Conservation (phyloP, 2,888 invertebrate species). For the Phortica magna region DNA sequence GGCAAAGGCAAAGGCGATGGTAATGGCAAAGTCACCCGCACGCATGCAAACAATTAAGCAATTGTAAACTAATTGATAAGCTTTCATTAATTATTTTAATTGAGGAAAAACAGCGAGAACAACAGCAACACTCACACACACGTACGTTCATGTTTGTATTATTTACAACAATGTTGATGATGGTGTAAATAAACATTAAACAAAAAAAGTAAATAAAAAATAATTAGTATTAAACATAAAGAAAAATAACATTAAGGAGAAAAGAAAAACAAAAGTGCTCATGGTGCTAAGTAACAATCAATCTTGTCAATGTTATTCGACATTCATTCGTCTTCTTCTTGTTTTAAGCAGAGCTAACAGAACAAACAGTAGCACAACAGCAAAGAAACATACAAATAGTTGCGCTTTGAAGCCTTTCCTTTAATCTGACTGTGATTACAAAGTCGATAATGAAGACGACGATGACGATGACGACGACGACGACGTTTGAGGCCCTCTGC, state of each 20-base stretch:
- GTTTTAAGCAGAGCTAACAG: neutral
- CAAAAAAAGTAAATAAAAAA: neutral
- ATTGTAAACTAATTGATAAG: conserved; percentile 65
- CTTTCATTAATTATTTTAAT: conserved; percentile 56
- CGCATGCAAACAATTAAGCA: conserved; percentile 60
- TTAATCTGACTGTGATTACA: neutral
- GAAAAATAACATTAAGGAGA: neutral
- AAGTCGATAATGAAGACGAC: too few species aligned
- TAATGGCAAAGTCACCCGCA: neutral
- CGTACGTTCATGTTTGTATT: neutral
- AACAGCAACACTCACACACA: neutral
- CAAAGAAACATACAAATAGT: too few species aligned
- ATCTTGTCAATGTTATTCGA: conserved; percentile 60
- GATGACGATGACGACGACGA: too few species aligned
- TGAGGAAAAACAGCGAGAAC: conserved; percentile 13
- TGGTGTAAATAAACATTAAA: neutral
- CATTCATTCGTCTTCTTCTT: neutral
- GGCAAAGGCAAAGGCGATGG: neutral
- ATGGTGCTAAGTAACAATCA: conserved; percentile 53
- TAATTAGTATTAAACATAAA: neutral
- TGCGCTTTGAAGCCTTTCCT: too few species aligned
- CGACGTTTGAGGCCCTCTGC: neutral
- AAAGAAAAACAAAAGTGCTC: neutral
- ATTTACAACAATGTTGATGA: neutral
- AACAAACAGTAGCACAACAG: conserved; percentile 47